Evolutionary conservation across 1,140 invertebrate genomes (phyloP), one percentile per base, ranked within the genome.

Genomic region (Latrodectus geometricus): DNA sequence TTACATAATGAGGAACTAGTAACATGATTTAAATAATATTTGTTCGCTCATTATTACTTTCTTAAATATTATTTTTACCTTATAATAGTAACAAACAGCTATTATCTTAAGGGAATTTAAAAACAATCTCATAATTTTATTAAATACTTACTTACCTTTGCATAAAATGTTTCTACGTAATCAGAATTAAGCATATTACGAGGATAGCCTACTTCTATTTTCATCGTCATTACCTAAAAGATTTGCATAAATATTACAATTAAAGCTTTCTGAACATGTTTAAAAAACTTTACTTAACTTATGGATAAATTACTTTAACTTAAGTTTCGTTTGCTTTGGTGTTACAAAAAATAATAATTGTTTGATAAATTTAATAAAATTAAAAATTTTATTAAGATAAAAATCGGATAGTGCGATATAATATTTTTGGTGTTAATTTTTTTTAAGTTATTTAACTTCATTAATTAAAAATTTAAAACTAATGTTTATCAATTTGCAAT

Each of bases 121-220:
- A 35, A 35, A 35, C 17, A 61, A 61, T 8, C 54, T n/a, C 8
- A 61, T 61, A 14, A 17, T 14, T 14, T 17, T 11, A 61, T 14
- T 8, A 35, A 61, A 8, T 61, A 8, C 17, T 61, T 61, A 78
- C 74, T 49, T 78, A 87, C 85, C 54, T 87, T 87, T 21, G 85
- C 85, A 74, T 87, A 87, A 17, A 87, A 87, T 54, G 68, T 80
- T 54, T 87, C 85, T 9, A 87, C 75, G 66, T 17, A 87, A 74
- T 87, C 85, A 7, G 85, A 72, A 80, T 68, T 87, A 9, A 87
- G 35, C 85, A 80, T 80, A 35, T 80, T 15, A 12, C 85, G 52
- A 14, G 85, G 85, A 52, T 87, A 87, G 5, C 85, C 85, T 0
- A 80, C 85, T 66, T 87, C 85, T 0, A 61, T 80, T 80, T 87